These are phyloP conservation scores for Anas georgica DNA, from an alignment of 2,797 vertebrate genomes.

Conservation along the genomic window DNA sequence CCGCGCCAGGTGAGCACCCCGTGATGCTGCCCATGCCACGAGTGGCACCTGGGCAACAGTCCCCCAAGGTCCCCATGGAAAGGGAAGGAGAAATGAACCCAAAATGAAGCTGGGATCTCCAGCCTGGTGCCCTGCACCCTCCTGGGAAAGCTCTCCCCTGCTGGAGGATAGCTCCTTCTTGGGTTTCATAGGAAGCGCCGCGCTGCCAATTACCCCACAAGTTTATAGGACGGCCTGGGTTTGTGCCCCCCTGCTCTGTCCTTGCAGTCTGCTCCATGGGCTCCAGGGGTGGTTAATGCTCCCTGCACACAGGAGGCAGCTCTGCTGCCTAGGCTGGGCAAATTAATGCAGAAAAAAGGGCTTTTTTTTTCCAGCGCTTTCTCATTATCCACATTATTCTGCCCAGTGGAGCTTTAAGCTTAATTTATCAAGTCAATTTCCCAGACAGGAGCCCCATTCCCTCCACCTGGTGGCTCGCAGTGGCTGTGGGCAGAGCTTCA, in stretches of 20 bases:
- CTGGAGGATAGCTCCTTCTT: constrained; percentile 45
- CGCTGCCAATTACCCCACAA: not conserved
- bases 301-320: not conserved
- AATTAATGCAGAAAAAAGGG: not conserved
- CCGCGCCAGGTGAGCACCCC: too few species aligned
- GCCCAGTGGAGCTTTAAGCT: not conserved
- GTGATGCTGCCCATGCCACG: not conserved
- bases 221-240: constrained; percentile 18
- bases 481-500: not conserved
- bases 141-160: not conserved
- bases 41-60: not conserved
- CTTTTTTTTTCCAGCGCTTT: not conserved
- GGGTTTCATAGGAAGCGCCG: constrained; percentile 33
- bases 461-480: not conserved
- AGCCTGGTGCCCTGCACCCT: not conserved
- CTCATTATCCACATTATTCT: not conserved
- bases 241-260: constrained; percentile 16
- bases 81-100: not conserved
- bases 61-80: not conserved
- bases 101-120: constrained; percentile 5
- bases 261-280: not conserved
- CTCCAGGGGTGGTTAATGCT: not conserved
- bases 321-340: not conserved
- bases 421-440: not conserved
- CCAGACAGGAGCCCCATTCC: not conserved